These are phyloP conservation scores for Microtus agrestis DNA, from an alignment of 2,797 vertebrate genomes.

Conservation along the genomic window DNA sequence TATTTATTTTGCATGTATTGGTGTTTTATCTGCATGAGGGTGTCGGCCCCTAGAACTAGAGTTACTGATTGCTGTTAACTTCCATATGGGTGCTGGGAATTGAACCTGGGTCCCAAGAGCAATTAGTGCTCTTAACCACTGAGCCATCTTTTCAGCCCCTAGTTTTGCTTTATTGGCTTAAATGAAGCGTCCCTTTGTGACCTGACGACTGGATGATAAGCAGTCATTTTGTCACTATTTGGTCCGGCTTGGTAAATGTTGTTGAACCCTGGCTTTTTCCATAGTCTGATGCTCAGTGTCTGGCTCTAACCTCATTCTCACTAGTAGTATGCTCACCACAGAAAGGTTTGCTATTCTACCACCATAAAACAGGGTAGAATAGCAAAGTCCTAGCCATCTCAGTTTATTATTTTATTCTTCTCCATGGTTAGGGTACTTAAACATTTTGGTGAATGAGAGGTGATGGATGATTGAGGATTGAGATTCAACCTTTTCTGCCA, in stretches of 20 bases:
- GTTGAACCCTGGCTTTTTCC: background rate
- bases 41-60: background rate
- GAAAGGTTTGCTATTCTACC: background rate
- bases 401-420: background rate
- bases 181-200: background rate
- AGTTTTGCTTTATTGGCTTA: constrained; percentile 27
- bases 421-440: background rate
- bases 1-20: background rate
- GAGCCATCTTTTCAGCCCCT: background rate
- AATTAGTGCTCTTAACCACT: background rate
- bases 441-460: background rate
- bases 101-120: background rate
- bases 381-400: background rate
- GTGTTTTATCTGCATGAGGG: background rate
- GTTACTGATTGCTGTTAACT: background rate
- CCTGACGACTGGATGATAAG: background rate
- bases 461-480: background rate
- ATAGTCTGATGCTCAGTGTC: background rate
- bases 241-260: background rate
- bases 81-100: background rate
- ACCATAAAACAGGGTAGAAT: background rate
- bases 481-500: background rate
- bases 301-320: background rate
- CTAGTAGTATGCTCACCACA: background rate
- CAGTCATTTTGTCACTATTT: background rate